These are phyloP conservation scores for Lophotriccus pileatus DNA, from an alignment of 2,797 vertebrate genomes.

Conservation along the genomic window DNA sequence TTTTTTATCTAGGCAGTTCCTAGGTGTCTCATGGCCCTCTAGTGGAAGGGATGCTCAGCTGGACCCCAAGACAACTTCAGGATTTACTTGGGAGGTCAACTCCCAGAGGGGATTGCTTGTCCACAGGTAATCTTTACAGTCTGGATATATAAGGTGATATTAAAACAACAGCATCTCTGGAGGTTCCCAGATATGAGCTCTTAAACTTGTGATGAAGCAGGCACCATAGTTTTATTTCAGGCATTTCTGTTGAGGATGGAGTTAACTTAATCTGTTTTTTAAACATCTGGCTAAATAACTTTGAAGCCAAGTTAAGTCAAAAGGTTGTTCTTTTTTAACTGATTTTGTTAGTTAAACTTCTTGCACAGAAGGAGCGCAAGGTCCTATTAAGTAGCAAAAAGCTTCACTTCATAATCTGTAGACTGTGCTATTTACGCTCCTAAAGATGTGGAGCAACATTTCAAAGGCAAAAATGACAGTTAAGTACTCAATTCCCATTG, in stretches of 20 bases:
- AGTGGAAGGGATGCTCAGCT: conserved; percentile 76
- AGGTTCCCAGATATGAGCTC: not conserved
- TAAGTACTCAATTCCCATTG: not conserved
- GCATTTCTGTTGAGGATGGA: not conserved
- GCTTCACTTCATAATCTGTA: not conserved
- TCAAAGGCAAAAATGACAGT: conserved; percentile 12
- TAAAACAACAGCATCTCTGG: not conserved
- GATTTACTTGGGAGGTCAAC: conserved; percentile 73
- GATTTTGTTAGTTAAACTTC: not conserved
- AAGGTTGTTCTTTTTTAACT: not conserved
- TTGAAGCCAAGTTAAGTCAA: not conserved
- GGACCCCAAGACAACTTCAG: conserved; percentile 72
- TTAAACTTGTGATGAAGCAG: not conserved
- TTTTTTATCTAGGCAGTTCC: conserved; percentile 74
- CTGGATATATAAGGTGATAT: conserved; percentile 56
- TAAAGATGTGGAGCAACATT: conserved; percentile 12
- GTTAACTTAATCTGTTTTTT: not conserved
- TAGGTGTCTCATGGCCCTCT: conserved; percentile 74
- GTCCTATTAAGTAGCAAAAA: not conserved
- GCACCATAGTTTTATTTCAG: not conserved
- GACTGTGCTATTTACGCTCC: not conserved
- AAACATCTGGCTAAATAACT: not conserved
- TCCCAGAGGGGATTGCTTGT: conserved; percentile 72
- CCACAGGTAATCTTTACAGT: conserved; percentile 74
- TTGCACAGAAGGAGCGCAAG: not conserved